Percentiles rank a stretch among this genome's conserved stretches.
Evolutionary conservation across 2,888 invertebrate genomes (phyloP).

Genomic region (Synanthedon myopaeformis): DNA sequence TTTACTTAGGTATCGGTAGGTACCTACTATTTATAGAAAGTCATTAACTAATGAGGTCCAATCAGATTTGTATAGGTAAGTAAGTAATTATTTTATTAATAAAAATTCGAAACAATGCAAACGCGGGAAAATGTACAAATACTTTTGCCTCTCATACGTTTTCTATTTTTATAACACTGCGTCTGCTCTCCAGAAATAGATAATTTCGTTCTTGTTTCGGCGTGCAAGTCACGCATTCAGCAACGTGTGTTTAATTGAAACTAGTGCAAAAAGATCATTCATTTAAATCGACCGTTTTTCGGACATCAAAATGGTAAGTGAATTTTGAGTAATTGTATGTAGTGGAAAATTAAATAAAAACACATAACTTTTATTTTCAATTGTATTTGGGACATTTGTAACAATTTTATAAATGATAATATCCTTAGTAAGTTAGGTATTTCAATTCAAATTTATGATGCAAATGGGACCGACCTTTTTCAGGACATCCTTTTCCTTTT

Average conservation of each 20-base stretch:
- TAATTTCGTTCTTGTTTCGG: constrained; percentile 27
- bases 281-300: neutral
- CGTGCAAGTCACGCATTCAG: constrained; percentile 22
- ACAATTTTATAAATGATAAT: too few relatives aligned
- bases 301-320: neutral
- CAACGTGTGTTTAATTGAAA: neutral
- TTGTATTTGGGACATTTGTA: too few relatives aligned
- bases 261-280: neutral
- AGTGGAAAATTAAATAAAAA: too few relatives aligned
- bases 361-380: too few relatives aligned
- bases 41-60: too few relatives aligned
- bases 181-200: constrained; percentile 58
- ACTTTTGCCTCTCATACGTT: constrained; percentile 12
- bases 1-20: too few relatives aligned
- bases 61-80: neutral
- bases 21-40: too few relatives aligned
- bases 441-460: too few relatives aligned
- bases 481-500: too few relatives aligned
- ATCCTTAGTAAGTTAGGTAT: too few relatives aligned
- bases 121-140: neutral
- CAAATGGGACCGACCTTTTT: too few relatives aligned
- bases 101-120: neutral
- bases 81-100: neutral
- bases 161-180: constrained; percentile 52
- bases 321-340: neutral